Evolutionary conservation across 2,113 vertebrate species (phyloP), one percentile per base, ranked within the genome.

Genomic region (Caranx melampygus): DNA sequence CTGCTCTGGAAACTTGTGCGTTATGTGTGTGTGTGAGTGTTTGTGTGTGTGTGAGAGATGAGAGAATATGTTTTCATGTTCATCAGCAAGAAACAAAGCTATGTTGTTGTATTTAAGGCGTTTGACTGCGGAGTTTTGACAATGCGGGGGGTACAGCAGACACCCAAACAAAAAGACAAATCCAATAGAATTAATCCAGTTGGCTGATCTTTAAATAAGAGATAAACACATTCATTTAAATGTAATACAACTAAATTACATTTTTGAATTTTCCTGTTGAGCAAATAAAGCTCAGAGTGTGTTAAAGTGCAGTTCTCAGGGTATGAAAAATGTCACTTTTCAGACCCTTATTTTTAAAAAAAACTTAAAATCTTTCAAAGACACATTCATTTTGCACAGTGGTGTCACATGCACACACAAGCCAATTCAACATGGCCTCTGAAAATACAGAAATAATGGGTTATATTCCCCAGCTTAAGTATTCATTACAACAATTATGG

Each of bases 41-140:
- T 62, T 54, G 64, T 68, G 45, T 31, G 59, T 35, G 60, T n/a
- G 81, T 37, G 68, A 49, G 55, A 52, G 62, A 69, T 16, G 58
- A 65, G 63, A 57, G 70, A 77, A 69, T 70, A 42, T 82, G 70
- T 87, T 85, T 83, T 60, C 72, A 77, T 80, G 87, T 84, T 77
- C 81, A 77, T 83, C 85, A 82, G 62, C 63, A 26, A 85, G 78
- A 84, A 79, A 86, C 76, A 86, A 84, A 88, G 83, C 80, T n/a
- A 52, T 54, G 78, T 64, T 72, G 42, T 51, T 57, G 62, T 83
- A 69, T 85, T 85, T 81, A 52, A 78, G 54, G 63, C 54, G 44
- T 81, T 76, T 51, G 71, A 58, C 72, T 83, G 77, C 82, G 62
- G 79, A 75, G 86, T 82, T 87, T 78, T 77, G 79, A 83, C 79